These are phyloP conservation scores for Grapholita molesta DNA, from an alignment of 1,140 invertebrate species.

Conservation along the genomic window DNA sequence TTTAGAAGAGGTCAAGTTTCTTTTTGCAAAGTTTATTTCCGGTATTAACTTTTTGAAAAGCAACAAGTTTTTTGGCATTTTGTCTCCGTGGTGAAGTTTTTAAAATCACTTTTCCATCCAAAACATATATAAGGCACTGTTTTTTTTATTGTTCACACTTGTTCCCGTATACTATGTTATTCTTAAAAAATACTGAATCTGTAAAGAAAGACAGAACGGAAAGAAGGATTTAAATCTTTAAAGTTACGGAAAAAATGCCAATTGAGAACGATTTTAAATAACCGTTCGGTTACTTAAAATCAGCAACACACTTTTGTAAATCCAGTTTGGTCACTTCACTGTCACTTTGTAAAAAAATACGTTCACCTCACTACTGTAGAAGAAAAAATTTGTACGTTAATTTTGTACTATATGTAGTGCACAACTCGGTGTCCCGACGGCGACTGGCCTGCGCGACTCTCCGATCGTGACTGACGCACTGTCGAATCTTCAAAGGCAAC, in stretches of 20 bases:
- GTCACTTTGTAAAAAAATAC: slow-evolving; percentile 43
- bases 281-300: slow-evolving; percentile 65
- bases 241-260: background rate
- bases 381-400: slow-evolving; percentile 71
- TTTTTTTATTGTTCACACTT: slow-evolving; percentile 64
- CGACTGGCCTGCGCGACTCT: slow-evolving; percentile 54
- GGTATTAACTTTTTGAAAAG: slow-evolving; percentile 75
- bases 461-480: slow-evolving; percentile 68
- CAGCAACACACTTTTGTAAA: slow-evolving; percentile 32
- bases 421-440: slow-evolving; percentile 58
- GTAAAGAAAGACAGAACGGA: slow-evolving; percentile 66
- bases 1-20: slow-evolving; percentile 68
- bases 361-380: slow-evolving; percentile 59
- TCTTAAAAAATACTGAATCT: slow-evolving; percentile 53
- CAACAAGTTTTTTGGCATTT: slow-evolving; percentile 74
- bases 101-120: slow-evolving; percentile 46
- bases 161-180: slow-evolving; percentile 54
- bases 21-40: slow-evolving; percentile 73
- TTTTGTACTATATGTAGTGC: slow-evolving; percentile 75
- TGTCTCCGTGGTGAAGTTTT: slow-evolving; percentile 65
- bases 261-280: slow-evolving; percentile 49
- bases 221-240: slow-evolving; percentile 48
- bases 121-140: slow-evolving; percentile 72
- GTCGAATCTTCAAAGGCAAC: slow-evolving; percentile 69
- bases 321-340: slow-evolving; percentile 45